phyloP scores from a whole-genome alignment of 2,888 invertebrate species.

The Xylota sylvarum region DNA sequence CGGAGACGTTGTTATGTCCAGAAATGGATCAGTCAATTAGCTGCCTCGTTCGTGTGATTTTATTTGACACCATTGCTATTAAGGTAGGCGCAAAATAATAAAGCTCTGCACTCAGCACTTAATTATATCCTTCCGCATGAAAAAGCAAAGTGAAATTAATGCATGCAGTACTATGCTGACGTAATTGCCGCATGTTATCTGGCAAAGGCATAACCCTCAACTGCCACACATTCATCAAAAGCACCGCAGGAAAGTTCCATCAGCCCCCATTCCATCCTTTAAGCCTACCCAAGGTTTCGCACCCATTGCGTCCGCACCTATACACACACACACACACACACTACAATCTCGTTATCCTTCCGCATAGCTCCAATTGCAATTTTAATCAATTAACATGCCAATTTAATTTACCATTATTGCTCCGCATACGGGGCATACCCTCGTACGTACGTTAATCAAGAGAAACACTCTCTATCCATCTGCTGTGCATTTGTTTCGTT shows the following conservation, averaged over 20 bases:
- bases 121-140: background rate
- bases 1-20: too few species aligned
- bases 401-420: constrained; percentile 55
- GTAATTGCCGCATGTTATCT: background rate
- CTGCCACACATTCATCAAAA: background rate
- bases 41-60: too few species aligned
- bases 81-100: too few species aligned
- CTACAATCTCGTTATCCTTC: constrained; percentile 16
- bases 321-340: background rate
- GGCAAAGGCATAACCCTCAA: constrained; percentile 5
- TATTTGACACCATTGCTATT: too few species aligned
- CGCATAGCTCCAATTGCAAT: constrained; percentile 40
- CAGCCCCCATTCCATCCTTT: constrained; percentile 7
- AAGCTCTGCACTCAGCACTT: background rate
- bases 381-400: constrained; percentile 63
- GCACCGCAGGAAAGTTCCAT: background rate
- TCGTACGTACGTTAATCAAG: background rate
- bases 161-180: background rate
- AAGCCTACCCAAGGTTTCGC: constrained; percentile 1
- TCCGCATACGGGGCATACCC: background rate
- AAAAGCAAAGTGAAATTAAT: background rate
- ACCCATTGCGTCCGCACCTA: constrained; percentile 1
- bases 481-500: constrained; percentile 9
- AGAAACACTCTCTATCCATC: background rate
- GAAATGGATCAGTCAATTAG: too few species aligned